Evolutionary conservation across 2,797 vertebrate species (phyloP).

Genomic region (Crax fasciolata): DNA sequence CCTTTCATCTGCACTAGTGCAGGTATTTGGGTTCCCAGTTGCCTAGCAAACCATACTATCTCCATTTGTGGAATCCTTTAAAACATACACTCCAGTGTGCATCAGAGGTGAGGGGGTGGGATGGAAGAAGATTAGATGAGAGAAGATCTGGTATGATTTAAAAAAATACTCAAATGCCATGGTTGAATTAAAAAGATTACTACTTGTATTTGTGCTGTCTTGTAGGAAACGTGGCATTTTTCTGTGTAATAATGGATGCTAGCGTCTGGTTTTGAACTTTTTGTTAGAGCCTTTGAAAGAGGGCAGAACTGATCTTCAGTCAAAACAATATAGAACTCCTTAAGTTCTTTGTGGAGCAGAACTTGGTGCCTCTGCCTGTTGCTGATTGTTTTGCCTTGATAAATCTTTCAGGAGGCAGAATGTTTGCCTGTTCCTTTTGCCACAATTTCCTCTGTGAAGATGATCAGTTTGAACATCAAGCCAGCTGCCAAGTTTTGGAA

Average conservation of each 20-base stretch:
- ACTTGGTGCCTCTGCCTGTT: not conserved
- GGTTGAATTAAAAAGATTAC: not conserved
- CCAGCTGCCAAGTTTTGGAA: slow-evolving; percentile 97
- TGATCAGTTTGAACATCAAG: slow-evolving; percentile 99
- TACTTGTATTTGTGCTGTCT: not conserved
- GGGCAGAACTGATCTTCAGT: not conserved
- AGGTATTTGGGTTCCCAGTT: not conserved
- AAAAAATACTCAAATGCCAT: not conserved
- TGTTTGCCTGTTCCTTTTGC: slow-evolving; percentile 98
- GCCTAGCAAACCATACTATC: not conserved
- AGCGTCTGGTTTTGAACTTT: not conserved
- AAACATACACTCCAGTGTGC: not conserved
- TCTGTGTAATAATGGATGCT: not conserved
- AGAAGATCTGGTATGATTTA: not conserved
- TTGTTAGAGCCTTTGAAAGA: not conserved
- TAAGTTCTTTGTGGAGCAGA: not conserved
- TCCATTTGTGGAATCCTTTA: not conserved
- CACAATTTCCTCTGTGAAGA: slow-evolving; percentile 98
- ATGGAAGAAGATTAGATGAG: not conserved
- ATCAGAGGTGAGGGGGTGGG: not conserved
- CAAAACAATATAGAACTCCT: not conserved
- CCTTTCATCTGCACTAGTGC: not conserved
- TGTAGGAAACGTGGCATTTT: not conserved
- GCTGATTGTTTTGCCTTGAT: slow-evolving; percentile 34
- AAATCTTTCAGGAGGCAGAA: slow-evolving; percentile 89